Evolutionary conservation across 2,113 vertebrate genomes (phyloP).

Genomic region (Alces alces): DNA sequence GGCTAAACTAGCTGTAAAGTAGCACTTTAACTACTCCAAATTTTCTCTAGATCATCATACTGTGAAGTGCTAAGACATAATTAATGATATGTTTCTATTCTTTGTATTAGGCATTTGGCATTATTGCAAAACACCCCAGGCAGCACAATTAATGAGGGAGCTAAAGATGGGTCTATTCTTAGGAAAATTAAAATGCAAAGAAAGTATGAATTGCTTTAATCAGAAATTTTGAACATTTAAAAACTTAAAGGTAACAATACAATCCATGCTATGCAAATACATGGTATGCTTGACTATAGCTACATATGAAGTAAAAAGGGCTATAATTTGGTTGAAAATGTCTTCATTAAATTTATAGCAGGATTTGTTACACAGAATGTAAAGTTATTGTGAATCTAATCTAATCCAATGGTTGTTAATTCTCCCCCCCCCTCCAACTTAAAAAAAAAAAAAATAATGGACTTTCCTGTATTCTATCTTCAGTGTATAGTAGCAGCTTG

Average conservation of each 20-base stretch:
- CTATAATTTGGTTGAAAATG: constrained; percentile 49
- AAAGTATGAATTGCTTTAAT: constrained; percentile 52
- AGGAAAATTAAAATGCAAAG: constrained; percentile 50
- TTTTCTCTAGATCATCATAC: constrained; percentile 37
- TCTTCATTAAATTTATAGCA: constrained; percentile 53
- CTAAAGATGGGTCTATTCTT: constrained; percentile 20
- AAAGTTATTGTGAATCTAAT: constrained; percentile 43
- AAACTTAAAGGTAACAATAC: constrained; percentile 36
- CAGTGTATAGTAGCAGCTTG: neutral
- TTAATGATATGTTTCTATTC: constrained; percentile 50
- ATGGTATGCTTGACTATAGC: constrained; percentile 18
- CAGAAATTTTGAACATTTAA: constrained; percentile 51
- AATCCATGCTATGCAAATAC: constrained; percentile 47
- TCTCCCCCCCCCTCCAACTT: neutral
- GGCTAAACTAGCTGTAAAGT: neutral
- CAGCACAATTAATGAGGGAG: constrained; percentile 45
- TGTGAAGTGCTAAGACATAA: constrained; percentile 27
- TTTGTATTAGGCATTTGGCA: constrained; percentile 3
- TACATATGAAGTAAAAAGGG: constrained; percentile 17
- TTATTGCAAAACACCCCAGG: constrained; percentile 56
- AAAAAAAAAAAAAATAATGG: neutral
- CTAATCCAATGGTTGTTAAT: constrained; percentile 28
- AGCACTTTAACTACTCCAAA: neutral
- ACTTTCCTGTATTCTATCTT: neutral
- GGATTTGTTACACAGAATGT: constrained; percentile 44